Evolutionary conservation across 2,113 vertebrate species (phyloP).

Genomic region (Campylomormyrus numenius): DNA sequence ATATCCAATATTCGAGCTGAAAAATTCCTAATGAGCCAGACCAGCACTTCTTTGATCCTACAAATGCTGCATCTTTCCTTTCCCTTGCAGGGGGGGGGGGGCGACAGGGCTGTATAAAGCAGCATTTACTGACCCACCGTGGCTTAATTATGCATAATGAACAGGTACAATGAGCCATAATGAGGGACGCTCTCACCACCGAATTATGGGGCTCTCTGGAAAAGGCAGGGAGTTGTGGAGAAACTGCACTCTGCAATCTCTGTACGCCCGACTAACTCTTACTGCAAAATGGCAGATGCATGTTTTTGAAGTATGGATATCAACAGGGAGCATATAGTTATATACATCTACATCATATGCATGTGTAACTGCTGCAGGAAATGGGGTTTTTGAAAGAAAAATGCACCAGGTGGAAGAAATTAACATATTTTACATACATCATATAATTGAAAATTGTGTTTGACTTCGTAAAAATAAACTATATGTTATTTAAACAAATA

Average conservation of each 20-base stretch:
- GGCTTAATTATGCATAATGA: background rate
- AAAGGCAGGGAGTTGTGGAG: background rate
- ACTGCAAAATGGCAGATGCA: background rate
- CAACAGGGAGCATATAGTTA: background rate
- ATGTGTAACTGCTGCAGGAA: background rate
- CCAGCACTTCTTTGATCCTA: background rate
- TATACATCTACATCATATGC: background rate
- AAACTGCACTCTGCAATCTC: background rate
- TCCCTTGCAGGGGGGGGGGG: background rate
- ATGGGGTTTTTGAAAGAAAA: background rate
- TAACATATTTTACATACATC: background rate
- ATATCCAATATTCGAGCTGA: background rate
- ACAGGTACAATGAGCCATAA: background rate
- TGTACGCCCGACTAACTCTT: background rate
- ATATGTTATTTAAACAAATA: no score
- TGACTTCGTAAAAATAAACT: background rate
- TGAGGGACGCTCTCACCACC: background rate
- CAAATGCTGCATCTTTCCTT: background rate
- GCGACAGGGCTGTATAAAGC: background rate
- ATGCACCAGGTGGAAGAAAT: background rate
- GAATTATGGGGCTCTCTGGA: background rate
- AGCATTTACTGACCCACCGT: background rate
- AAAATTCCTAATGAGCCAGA: background rate
- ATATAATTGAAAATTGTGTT: background rate
- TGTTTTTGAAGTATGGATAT: background rate